A percentile compares a stretch with the other conserved stretches of the same genome.
Conservation (phyloP, 2,113 vertebrate genomes). For the Indri indri region DNA sequence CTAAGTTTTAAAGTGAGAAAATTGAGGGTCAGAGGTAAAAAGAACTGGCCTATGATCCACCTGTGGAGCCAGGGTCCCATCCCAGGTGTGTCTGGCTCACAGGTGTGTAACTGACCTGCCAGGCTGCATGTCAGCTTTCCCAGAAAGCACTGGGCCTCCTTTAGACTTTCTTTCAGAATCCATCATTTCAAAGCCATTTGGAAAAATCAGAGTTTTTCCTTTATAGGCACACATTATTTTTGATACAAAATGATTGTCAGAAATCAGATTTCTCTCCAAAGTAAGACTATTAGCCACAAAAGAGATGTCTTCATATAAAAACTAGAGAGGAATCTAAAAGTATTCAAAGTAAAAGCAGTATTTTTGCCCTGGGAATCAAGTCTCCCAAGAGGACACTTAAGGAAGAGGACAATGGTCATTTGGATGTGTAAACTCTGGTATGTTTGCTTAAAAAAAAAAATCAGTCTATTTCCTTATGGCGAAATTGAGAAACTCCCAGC, state of each 20-base stretch:
- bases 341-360: background rate
- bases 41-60: background rate
- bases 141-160: background rate
- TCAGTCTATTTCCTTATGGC: slow-evolving; percentile 26
- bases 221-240: background rate
- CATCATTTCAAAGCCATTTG: background rate
- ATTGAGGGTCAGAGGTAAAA: background rate
- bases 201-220: background rate
- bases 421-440: slow-evolving; percentile 16
- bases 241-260: background rate
- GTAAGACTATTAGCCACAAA: background rate
- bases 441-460: background rate
- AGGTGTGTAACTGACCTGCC: fast-evolving
- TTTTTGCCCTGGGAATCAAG: background rate
- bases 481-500: background rate
- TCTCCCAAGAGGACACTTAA: background rate
- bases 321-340: background rate
- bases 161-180: background rate
- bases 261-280: background rate
- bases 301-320: slow-evolving; percentile 7
- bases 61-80: background rate
- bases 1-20: background rate
- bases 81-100: background rate
- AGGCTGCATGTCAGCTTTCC: fast-evolving
- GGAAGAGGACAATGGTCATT: background rate